phyloP scores from a whole-genome alignment of 2,113 vertebrate species.

The Picathartes gymnocephalus region DNA sequence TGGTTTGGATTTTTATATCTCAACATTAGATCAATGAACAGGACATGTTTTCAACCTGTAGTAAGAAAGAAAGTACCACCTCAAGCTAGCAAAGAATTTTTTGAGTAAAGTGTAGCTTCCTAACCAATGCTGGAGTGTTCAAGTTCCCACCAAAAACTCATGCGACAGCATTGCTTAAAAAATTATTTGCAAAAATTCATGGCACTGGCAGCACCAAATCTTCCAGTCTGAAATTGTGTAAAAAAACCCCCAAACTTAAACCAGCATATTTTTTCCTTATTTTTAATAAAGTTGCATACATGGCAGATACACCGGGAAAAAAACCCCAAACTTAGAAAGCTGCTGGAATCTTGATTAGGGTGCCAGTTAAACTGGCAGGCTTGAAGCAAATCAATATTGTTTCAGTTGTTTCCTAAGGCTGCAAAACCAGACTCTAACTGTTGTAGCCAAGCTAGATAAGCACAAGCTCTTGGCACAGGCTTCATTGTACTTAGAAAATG shows the following conservation, averaged over 20 bases:
- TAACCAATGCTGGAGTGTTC: background rate
- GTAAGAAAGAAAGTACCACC: background rate
- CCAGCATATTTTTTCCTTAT: background rate
- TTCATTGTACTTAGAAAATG: background rate
- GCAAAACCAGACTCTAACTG: background rate
- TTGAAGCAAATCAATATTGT: background rate
- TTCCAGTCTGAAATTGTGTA: background rate
- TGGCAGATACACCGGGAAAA: background rate
- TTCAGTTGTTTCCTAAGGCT: slow-evolving; percentile 5
- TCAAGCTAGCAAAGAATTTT: background rate
- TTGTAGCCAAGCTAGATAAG: slow-evolving; percentile 21
- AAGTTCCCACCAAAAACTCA: background rate
- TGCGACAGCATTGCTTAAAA: background rate
- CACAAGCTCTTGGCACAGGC: background rate
- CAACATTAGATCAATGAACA: background rate
- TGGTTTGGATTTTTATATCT: background rate
- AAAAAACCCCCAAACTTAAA: background rate
- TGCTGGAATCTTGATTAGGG: background rate
- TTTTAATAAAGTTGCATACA: background rate
- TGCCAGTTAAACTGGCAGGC: background rate
- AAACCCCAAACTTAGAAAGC: background rate
- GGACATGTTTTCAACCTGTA: background rate
- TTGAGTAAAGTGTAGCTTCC: background rate
- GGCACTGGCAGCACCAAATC: background rate
- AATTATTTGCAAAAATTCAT: background rate